Evolutionary conservation across 2,797 vertebrate species (phyloP).

Genomic region (Fratercula arctica): DNA sequence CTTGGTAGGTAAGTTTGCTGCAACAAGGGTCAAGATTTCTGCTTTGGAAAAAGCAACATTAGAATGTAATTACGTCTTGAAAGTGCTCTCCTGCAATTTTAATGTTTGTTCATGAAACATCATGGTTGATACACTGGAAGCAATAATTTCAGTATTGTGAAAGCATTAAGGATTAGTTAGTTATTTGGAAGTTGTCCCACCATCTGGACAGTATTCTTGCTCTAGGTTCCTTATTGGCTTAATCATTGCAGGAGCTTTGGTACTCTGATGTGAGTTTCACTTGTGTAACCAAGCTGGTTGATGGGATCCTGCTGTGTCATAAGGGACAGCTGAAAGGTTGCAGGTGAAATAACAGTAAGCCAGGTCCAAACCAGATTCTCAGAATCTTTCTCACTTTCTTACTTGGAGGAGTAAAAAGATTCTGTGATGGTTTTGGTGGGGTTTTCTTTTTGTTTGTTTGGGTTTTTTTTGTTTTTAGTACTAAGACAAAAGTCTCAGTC

Average conservation of each 20-base stretch:
- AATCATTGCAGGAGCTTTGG: background rate
- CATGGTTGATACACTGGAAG: background rate
- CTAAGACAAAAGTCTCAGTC: background rate
- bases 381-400: background rate
- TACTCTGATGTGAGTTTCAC: background rate
- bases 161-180: background rate
- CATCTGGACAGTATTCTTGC: background rate
- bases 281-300: background rate
- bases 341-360: background rate
- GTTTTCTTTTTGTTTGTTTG: background rate
- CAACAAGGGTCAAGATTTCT: background rate
- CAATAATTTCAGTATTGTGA: background rate
- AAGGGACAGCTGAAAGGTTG: background rate
- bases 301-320: background rate
- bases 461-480: background rate
- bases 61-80: background rate
- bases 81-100: background rate
- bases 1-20: background rate
- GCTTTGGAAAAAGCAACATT: background rate
- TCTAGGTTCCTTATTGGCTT: background rate
- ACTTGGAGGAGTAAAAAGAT: background rate
- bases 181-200: background rate
- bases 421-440: background rate
- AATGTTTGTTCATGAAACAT: background rate
- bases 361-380: background rate